Evolutionary conservation across 2,113 vertebrate species (phyloP), one percentile per base, ranked within the genome.

Genomic region (Zapornia atra): DNA sequence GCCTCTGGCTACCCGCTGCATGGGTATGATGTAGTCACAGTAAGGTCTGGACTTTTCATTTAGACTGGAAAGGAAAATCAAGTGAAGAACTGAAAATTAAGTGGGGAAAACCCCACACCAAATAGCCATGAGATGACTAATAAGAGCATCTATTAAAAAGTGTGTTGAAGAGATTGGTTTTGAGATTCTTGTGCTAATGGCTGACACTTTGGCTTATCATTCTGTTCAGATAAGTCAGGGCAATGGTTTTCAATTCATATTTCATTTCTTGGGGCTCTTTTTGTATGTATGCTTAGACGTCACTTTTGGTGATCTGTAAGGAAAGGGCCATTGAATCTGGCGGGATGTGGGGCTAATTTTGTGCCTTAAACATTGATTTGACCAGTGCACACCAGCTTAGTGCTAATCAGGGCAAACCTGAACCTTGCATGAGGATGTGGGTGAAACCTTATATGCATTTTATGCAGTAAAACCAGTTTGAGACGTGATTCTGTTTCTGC

Each of bases 21-120:
- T 97, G 98, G 97, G 97, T 98, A 97, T 97, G 97, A 98, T 96
- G 97, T 97, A 98, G 97, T 95, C 95, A 97, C 93, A 96, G 94
- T 97, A 97, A 97, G 95, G 96, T 97, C 94, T 96, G 93, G 97
- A 84, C 86, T 97, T 98, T 97, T 97, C 70, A 91, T 97, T 97
- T 97, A 98, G 94, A 87, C 65, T 93, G 84, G 94, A 92, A 80
- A 96, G 86, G 76, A 91, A 86, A 94, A 89, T 73, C 51, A 60
- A 94, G 77, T 63, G 42, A 60, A 86, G 65, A 64, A 60, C 20
- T 48, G 76, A 86, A 79, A 77, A 63, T 70, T 77, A 36, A 54
- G 53, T 0, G 0, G 33, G 53, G 0, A 2, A 31, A n/a, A 4
- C 24, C 14, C 0, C 15, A 21, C n/a, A 54, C 42, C 25, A 38